Base-by-base conservation (phyloP, 2,797 vertebrate species). In the Lates japonicus region DNA sequence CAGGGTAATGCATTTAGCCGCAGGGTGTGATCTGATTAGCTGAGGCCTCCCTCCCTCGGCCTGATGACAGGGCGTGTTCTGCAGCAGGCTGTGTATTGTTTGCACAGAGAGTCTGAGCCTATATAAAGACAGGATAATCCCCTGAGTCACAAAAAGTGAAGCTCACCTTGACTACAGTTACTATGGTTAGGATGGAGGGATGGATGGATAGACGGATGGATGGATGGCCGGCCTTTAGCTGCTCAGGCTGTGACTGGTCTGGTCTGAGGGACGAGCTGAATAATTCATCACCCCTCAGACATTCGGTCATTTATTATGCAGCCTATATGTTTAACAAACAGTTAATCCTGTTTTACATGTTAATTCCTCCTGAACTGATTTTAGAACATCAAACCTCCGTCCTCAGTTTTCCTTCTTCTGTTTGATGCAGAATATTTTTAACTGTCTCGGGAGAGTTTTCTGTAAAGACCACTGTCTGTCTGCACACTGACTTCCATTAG, bases 141-240 rank as follows among this genome's bases (percentile, higher is more conserved):
- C 78, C 88, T 29, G 87, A 88, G 92, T 77, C 82, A 29, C 68
- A 81, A 88, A 93, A 92, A 92, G 90, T 85, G 87, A 92, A 88
- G 86, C 89, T 93, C 92, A 88, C 93, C 93, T 94, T 92, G 92
- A 79, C 90, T 61, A 89, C 91, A 20, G 92, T 92, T 70, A 67
- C 92, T 87, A 83, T 82, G 83, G 79, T 71, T 71, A 33, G 84
- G 60, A 61, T 65, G 67, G 78, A 64, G 76, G 71, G 59, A 76
- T 74, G 71, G 42, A 35, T 5, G 35, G 60, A 61, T 65, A 64
- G 78, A 29, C 25, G 25, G 25, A 13, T 66, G 61, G 78, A 63
- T 74, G 74, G 55, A 74, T 73, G 70, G 39, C 14, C 35, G 59
- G 54, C 74, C 70, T 81, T 39, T 44, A 66, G 70, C 75, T 55